A percentile compares a stretch with the other conserved stretches of the same genome.
phyloP scores from a whole-genome alignment of 2,888 invertebrate species.

The Malthinus seriepunctatus region DNA sequence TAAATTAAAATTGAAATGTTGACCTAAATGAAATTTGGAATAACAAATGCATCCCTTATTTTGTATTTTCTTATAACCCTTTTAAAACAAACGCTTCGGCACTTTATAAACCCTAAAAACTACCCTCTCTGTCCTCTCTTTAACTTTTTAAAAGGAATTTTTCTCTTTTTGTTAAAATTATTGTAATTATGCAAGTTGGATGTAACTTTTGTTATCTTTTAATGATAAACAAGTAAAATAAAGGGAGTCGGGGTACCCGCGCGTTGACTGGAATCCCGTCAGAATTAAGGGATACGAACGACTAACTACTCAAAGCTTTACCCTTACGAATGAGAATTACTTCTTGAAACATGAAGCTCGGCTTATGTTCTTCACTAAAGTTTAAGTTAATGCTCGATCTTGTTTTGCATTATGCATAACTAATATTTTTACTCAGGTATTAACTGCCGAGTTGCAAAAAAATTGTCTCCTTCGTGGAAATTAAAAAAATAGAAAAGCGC shows the following conservation, averaged over 20 bases:
- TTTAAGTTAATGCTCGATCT: conserved; percentile 45
- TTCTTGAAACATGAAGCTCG: conserved; percentile 41
- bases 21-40: conserved; percentile 44
- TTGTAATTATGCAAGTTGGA: not conserved
- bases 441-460: too few species aligned
- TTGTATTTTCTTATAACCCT: not conserved
- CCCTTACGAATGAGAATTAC: conserved; percentile 40
- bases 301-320: conserved; percentile 36
- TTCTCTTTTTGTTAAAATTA: not conserved
- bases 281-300: conserved; percentile 42
- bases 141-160: too few species aligned
- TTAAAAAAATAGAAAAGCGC: too few species aligned
- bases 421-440: conserved; percentile 51
- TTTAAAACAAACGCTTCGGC: too few species aligned
- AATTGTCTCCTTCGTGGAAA: too few species aligned
- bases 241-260: conserved; percentile 28
- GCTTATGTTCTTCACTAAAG: conserved; percentile 29
- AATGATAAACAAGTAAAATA: conserved; percentile 35
- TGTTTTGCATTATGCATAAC: conserved; percentile 48
- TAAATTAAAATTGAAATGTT: conserved; percentile 53
- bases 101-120: too few species aligned
- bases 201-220: conserved; percentile 10
- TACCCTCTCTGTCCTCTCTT: too few species aligned
- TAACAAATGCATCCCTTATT: conserved; percentile 34
- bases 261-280: conserved; percentile 35